phyloP scores from a whole-genome alignment of 2,113 vertebrate genomes.

The Syngnathoides biaculeatus region DNA sequence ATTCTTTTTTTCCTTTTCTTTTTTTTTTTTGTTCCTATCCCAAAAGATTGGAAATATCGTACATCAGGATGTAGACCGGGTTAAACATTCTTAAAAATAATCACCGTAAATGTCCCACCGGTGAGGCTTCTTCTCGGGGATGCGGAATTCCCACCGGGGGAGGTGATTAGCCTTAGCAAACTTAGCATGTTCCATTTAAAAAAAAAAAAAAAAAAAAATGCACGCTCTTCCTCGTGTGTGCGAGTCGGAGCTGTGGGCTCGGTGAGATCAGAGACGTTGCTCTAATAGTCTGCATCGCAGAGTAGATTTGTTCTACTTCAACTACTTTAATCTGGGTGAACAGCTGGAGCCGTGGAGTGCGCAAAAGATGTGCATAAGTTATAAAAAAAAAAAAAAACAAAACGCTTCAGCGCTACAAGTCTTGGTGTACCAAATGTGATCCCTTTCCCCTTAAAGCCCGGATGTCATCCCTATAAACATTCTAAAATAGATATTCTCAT shows the following conservation, averaged over 20 bases:
- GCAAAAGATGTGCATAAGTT: neutral
- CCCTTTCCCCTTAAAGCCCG: too few relatives aligned
- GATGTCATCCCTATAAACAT: too few relatives aligned
- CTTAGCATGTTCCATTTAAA: neutral
- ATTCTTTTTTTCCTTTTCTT: too few relatives aligned
- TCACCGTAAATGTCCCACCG: neutral
- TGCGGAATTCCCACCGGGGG: neutral
- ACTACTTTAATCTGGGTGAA: constrained; percentile 6
- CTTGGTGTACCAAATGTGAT: constrained; percentile 10
- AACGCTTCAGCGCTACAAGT: neutral
- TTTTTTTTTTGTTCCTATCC: neutral
- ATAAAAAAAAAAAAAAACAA: constrained; percentile 8
- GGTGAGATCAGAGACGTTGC: neutral
- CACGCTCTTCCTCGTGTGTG: too few relatives aligned
- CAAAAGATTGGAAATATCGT: neutral
- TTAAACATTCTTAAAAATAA: neutral
- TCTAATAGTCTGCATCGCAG: neutral
- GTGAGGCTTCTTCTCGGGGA: neutral
- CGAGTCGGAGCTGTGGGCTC: neutral
- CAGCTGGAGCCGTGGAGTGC: neutral
- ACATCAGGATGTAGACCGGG: neutral
- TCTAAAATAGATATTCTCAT: too few relatives aligned
- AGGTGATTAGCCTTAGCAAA: neutral
- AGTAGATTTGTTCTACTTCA: neutral
- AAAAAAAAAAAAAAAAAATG: too few relatives aligned